Evolutionary conservation across 2,888 invertebrate species (phyloP).

Genomic region (Drosophila prostipennis): DNA sequence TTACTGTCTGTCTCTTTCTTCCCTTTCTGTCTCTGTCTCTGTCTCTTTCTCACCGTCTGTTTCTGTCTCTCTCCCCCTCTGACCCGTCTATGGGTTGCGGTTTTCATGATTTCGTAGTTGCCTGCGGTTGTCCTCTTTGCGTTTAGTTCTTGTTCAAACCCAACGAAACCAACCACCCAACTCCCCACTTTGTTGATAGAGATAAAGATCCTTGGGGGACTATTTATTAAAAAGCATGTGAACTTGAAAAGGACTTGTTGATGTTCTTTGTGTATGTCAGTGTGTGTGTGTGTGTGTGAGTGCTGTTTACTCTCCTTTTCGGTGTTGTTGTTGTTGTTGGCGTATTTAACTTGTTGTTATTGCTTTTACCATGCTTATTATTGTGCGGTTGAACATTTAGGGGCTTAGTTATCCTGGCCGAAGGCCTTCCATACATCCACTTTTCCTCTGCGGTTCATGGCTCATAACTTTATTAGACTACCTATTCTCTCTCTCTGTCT

Average conservation of each 20-base stretch:
- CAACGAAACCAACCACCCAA: constrained; percentile 20
- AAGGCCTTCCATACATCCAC: constrained; percentile 28
- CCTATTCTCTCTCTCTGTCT: constrained; percentile 33
- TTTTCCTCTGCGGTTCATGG: constrained; percentile 40
- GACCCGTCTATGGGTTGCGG: constrained; percentile 51
- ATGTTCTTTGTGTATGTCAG: constrained; percentile 48
- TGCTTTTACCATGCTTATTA: constrained; percentile 69
- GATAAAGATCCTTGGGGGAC: constrained; percentile 71
- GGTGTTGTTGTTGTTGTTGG: constrained; percentile 4
- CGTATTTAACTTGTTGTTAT: constrained; percentile 50
- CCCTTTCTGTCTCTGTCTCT: constrained; percentile 13
- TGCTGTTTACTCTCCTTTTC: constrained; percentile 45
- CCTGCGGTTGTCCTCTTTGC: constrained; percentile 62
- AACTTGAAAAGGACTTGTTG: constrained; percentile 81
- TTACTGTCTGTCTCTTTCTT: constrained; percentile 19
- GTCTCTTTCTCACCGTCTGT: not conserved
- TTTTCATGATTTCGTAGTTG: constrained; percentile 60
- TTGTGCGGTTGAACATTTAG: constrained; percentile 56
- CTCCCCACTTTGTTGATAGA: constrained; percentile 20
- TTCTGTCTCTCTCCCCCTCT: constrained; percentile 9
- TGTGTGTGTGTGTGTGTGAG: constrained; percentile 25
- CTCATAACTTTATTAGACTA: constrained; percentile 69
- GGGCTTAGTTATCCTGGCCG: constrained; percentile 58
- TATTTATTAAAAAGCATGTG: constrained; percentile 80
- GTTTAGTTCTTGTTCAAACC: constrained; percentile 53